Evolutionary conservation across 2,113 vertebrate genomes (phyloP).

Genomic region (Eulemur macaco): DNA sequence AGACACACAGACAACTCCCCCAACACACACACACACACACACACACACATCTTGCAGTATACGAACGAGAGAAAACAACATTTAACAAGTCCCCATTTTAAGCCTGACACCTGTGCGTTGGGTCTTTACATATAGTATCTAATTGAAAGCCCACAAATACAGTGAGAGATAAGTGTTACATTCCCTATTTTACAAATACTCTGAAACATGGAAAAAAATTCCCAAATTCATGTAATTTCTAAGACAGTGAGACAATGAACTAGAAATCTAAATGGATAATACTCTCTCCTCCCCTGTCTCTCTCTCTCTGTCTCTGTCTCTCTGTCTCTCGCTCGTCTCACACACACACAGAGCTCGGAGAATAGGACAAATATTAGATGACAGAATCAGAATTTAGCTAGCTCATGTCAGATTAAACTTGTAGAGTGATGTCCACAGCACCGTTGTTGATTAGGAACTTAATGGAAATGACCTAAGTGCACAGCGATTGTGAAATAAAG

Average conservation of each 20-base stretch:
- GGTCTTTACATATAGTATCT: not conserved
- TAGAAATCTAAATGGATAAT: not conserved
- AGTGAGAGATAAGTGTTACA: not conserved
- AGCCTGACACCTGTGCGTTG: not conserved
- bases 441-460: not conserved
- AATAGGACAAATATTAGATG: not conserved
- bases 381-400: not conserved
- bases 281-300: not conserved
- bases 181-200: not conserved
- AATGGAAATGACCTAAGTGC: not conserved
- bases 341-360: not conserved
- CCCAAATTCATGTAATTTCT: not conserved
- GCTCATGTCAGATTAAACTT: not conserved
- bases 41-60: not conserved
- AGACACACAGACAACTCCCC: not conserved
- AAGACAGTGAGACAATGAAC: not conserved
- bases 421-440: too few species aligned
- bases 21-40: not conserved
- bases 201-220: not conserved
- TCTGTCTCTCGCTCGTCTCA: not conserved
- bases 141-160: not conserved
- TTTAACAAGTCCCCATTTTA: not conserved
- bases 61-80: not conserved
- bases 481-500: not conserved
- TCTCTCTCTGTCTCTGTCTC: not conserved